Conservation (phyloP, 92 coral and sea anemone species). For the Muricea muricata region DNA sequence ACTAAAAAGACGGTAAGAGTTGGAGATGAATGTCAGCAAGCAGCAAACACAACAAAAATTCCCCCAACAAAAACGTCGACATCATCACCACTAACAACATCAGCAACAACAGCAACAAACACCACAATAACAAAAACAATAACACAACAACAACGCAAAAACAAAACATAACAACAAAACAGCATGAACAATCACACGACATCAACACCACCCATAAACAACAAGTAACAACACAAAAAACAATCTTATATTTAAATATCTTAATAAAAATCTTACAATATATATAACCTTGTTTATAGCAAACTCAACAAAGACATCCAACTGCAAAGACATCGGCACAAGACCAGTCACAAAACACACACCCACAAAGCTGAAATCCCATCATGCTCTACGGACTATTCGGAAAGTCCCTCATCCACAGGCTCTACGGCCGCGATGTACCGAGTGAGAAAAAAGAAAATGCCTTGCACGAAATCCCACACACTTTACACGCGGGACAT, state of each 20-base stretch:
- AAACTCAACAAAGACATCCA: slow-evolving; percentile 50
- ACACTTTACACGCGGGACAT: slow-evolving; percentile 81
- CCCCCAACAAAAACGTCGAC: too few relatives aligned
- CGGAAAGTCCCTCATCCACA: slow-evolving; percentile 45
- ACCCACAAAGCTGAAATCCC: slow-evolving; percentile 26
- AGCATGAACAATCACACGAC: too few relatives aligned
- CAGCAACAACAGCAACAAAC: not conserved
- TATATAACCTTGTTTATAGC: slow-evolving; percentile 9
- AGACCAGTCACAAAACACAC: not conserved
- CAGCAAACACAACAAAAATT: too few relatives aligned
- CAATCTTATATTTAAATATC: slow-evolving; percentile 23
- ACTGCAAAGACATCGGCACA: slow-evolving; percentile 1
- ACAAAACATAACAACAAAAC: too few relatives aligned
- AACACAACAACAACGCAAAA: not conserved
- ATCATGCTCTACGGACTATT: not conserved
- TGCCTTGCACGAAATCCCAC: slow-evolving; percentile 87
- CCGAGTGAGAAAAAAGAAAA: slow-evolving; percentile 79
- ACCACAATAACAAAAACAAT: not conserved
- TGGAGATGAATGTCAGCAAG: too few relatives aligned
- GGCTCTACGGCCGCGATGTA: slow-evolving; percentile 54
- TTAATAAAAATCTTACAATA: slow-evolving; percentile 39
- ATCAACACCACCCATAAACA: too few relatives aligned
- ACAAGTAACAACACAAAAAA: too few relatives aligned
- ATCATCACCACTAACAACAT: too few relatives aligned
- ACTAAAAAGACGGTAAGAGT: slow-evolving; percentile 78